These are phyloP conservation scores for Actinia equina DNA, from an alignment of 64 coral and sea anemone species.

Conservation along the genomic window DNA sequence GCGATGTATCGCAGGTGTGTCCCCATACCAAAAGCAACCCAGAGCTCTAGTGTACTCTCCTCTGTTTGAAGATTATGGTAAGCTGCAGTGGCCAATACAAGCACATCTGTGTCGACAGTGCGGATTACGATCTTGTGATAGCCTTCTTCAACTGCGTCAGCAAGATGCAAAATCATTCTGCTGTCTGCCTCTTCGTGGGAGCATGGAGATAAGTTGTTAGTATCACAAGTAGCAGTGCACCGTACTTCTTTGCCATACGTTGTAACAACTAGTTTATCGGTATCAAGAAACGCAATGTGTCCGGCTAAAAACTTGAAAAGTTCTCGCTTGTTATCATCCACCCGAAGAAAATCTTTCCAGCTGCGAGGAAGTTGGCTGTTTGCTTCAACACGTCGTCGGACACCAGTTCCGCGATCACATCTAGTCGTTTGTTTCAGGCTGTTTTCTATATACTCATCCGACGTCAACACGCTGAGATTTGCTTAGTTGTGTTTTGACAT, in stretches of 20 bases:
- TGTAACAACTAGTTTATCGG: conserved; percentile 1
- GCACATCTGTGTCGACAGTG: conserved; percentile 65
- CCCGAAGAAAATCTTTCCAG: conserved; percentile 41
- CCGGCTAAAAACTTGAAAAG: conserved; percentile 26
- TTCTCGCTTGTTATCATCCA: conserved; percentile 32
- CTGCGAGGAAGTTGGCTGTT: conserved; percentile 40
- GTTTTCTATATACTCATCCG: conserved; percentile 52
- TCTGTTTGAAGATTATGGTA: conserved; percentile 23
- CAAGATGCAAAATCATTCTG: conserved; percentile 29
- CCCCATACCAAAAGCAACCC: conserved; percentile 59
- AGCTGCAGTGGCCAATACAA: conserved; percentile 16
- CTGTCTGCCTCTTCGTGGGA: conserved; percentile 38
- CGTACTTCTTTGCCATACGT: conserved; percentile 14
- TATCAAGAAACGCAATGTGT: conserved; percentile 10
- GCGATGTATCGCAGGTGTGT: conserved; percentile 49
- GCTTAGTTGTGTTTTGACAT: conserved; percentile 42
- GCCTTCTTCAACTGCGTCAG: conserved; percentile 25
- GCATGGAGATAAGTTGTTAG: conserved; percentile 9
- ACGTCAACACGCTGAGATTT: conserved; percentile 45
- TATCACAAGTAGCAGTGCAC: conserved; percentile 27
- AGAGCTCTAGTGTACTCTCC: conserved; percentile 27
- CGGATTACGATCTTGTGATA: conserved; percentile 38
- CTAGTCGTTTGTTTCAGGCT: conserved; percentile 61
- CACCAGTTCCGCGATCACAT: conserved; percentile 46
- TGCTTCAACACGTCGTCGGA: conserved; percentile 24